Conservation (phyloP, 2,888 invertebrate genomes). For the Altica lythri region DNA sequence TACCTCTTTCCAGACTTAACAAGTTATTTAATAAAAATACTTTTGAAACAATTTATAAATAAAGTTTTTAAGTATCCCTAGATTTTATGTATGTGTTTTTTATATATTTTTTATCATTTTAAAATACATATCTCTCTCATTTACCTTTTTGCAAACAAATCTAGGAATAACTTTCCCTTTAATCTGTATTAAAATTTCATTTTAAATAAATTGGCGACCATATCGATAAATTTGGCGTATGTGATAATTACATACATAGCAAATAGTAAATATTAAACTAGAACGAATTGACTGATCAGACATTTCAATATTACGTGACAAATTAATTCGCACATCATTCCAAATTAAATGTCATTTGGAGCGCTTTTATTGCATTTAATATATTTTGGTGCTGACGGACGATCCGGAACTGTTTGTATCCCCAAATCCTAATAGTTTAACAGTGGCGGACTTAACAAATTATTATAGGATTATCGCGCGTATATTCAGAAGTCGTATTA, state of each 20-base stretch:
- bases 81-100: no score
- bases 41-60: no score
- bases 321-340: conserved; percentile 12
- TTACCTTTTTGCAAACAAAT: no score
- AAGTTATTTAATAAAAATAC: no score
- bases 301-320: conserved; percentile 9
- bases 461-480: no score
- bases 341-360: conserved; percentile 9
- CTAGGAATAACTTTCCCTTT: background rate
- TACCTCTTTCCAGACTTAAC: no score
- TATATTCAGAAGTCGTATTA: no score
- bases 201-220: conserved; percentile 7
- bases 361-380: conserved; percentile 13
- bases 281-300: conserved; percentile 7
- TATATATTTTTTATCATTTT: no score
- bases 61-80: no score
- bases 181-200: background rate
- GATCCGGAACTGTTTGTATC: background rate
- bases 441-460: no score
- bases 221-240: conserved; percentile 5
- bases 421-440: background rate
- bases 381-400: conserved; percentile 1
- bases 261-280: conserved; percentile 5
- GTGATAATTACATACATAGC: conserved; percentile 7
- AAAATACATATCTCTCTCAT: no score